Conservation (phyloP, 2,888 invertebrate species). For the Mesochorus sp. region DNA sequence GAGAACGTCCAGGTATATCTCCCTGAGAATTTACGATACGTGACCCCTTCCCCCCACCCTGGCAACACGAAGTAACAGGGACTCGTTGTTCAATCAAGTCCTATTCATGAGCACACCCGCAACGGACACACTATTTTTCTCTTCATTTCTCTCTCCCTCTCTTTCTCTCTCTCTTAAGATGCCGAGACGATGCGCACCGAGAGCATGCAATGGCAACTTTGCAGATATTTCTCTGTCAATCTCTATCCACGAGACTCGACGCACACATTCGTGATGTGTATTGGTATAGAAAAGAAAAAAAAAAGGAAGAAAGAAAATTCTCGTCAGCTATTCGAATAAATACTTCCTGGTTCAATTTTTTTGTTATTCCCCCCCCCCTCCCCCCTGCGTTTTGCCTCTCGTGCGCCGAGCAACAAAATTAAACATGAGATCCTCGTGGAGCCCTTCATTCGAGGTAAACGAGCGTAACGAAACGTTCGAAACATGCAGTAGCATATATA, state of each 20-base stretch:
- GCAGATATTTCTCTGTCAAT: slow-evolving; percentile 40
- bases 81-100: slow-evolving; percentile 66
- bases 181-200: background rate
- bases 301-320: background rate
- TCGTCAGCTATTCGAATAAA: background rate
- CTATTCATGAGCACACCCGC: slow-evolving; percentile 61
- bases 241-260: slow-evolving; percentile 5
- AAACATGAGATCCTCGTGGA: background rate
- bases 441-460: slow-evolving; percentile 1
- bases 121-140: slow-evolving; percentile 16
- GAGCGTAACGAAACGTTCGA: slow-evolving; percentile 16
- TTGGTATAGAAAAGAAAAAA: background rate
- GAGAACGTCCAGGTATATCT: slow-evolving; percentile 30
- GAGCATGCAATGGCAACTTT: slow-evolving; percentile 36
- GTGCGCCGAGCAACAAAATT: background rate
- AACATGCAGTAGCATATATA: background rate
- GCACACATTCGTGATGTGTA: background rate
- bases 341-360: background rate
- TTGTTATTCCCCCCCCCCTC: background rate
- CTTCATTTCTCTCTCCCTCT: background rate
- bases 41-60: slow-evolving; percentile 27
- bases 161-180: background rate
- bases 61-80: slow-evolving; percentile 36
- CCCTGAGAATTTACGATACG: slow-evolving; percentile 63
- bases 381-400: too few species aligned